These are phyloP conservation scores for Lucilia sericata DNA, from an alignment of 1,140 invertebrate genomes.

Conservation along the genomic window DNA sequence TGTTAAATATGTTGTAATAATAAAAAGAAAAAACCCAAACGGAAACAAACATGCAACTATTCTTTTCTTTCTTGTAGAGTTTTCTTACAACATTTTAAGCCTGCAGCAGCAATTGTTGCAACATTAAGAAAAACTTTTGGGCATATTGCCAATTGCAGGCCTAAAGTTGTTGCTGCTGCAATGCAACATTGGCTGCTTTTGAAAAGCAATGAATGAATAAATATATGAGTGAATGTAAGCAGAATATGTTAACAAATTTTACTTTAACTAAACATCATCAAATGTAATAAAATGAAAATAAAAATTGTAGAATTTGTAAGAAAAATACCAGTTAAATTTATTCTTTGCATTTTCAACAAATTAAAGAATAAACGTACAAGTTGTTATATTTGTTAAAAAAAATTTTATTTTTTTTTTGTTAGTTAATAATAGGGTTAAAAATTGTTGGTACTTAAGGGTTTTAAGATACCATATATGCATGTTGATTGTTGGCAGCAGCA, in stretches of 20 bases:
- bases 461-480: not conserved
- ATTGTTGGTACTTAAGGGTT: not conserved
- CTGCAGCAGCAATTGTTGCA: constrained; percentile 23
- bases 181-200: not conserved
- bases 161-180: not conserved
- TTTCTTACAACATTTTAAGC: not conserved
- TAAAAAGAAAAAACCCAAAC: not conserved
- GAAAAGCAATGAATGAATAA: not conserved
- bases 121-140: not conserved
- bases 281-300: not conserved
- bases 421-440: not conserved
- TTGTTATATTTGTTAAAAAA: not conserved
- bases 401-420: not conserved
- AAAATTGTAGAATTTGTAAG: not conserved
- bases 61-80: not conserved
- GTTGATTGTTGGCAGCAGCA: not conserved
- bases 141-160: constrained; percentile 22
- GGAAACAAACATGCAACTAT: not conserved
- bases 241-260: not conserved
- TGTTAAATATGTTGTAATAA: not conserved
- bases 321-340: not conserved
- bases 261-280: not conserved
- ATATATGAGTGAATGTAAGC: not conserved
- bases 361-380: not conserved
- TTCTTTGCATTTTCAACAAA: not conserved